Evolutionary conservation across 2,797 vertebrate genomes (phyloP).

Genomic region (Sparidentex hasta): DNA sequence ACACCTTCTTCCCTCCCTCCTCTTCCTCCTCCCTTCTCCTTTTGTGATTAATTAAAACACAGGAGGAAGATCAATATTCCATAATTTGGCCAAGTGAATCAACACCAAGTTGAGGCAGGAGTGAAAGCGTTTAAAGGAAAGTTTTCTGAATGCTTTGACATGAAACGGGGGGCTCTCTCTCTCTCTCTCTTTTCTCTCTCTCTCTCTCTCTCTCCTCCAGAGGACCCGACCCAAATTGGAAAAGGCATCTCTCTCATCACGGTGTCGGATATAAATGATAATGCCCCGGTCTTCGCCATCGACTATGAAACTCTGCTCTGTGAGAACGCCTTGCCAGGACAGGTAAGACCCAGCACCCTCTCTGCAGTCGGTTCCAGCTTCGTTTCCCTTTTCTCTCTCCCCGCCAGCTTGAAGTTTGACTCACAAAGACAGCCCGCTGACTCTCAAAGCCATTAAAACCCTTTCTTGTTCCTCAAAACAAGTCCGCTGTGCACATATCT

Average conservation of each 20-base stretch:
- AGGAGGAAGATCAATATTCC: constrained; percentile 72
- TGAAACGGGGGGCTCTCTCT: not conserved
- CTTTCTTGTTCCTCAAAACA: constrained; percentile 63
- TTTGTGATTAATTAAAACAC: constrained; percentile 76
- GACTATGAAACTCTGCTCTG: constrained; percentile 95
- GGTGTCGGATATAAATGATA: constrained; percentile 96
- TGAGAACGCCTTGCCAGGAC: constrained; percentile 91
- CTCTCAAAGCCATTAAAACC: constrained; percentile 68
- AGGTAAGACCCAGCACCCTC: constrained; percentile 84
- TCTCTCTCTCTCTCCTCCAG: constrained; percentile 77
- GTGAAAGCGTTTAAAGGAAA: constrained; percentile 51
- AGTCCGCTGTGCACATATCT: constrained; percentile 31
- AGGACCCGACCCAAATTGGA: constrained; percentile 93
- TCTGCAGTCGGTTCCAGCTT: constrained; percentile 27
- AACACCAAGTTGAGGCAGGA: constrained; percentile 29
- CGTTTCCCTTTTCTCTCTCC: constrained; percentile 17
- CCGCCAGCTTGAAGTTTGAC: constrained; percentile 55
- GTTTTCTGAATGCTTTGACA: constrained; percentile 41
- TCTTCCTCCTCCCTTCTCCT: not conserved
- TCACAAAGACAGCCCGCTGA: constrained; percentile 60
- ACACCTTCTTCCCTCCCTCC: no score
- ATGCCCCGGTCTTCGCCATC: constrained; percentile 94
- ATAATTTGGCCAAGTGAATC: constrained; percentile 57
- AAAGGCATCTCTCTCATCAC: constrained; percentile 91
- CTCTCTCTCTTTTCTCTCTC: not conserved